Evolutionary conservation across 2,888 invertebrate genomes (phyloP), one percentile per base, ranked within the genome.

Genomic region (Caenorhabditis panamensis): DNA sequence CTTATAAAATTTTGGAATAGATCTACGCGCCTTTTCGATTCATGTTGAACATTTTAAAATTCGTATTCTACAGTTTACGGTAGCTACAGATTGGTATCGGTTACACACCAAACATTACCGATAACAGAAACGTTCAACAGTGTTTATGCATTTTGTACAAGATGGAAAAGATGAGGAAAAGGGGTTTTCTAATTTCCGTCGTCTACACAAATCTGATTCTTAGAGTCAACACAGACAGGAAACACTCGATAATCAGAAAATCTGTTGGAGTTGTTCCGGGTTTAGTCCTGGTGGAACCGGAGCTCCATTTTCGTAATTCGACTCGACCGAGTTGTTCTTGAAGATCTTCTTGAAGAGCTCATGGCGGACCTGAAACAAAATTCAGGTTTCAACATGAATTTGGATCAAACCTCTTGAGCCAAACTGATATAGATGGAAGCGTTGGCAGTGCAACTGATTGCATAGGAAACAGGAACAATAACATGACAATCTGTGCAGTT

Each of bases 391-490:
- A 31, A 31, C 31, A 31, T 31, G 47, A 47, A 47, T 3, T 31
- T 31, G 31, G 31, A 31, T 16, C 41, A 18, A n/a, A 63, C 72
- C 58, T 72, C 72, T 26, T 56, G 56, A 49, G 54, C 56, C 56
- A 63, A 16, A 58, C 63, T 56, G 11, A 72, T 63, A 49, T 44
- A 72, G 22, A 72, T 11, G n/a, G 22, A 72, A 5, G 56, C 63
- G 31, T 47, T 63, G 1, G 63, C 72, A 26, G 63, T 56, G n/a
- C 56, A 24, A 4, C 47, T 9, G 20, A 72, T 0, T 1, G 72
- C 44, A 41, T 37, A 72, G 0, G 41, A 4, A 22, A 63, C 31
- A 16, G 72, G 72, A 47, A 47, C 36, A 8, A 72, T 63, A 22
- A 72, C 54, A 18, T 72, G 63, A 20, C 47, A 44, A 6, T 72